phyloP scores from a whole-genome alignment of 1,140 invertebrate genomes.

The Rhopalosiphum padi region DNA sequence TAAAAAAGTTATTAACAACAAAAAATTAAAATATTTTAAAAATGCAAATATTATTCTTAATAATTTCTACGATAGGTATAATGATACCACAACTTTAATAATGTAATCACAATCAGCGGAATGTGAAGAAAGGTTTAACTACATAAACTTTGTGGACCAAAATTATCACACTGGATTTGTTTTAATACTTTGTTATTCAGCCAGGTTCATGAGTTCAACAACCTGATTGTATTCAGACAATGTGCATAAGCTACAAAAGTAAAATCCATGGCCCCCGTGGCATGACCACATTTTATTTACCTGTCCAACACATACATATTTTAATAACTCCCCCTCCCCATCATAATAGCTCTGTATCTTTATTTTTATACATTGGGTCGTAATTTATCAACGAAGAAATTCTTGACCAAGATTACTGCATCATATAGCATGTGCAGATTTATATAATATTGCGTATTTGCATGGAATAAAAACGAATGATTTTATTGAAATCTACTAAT shows the following conservation, averaged over 20 bases:
- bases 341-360: background rate
- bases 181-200: conserved; percentile 4
- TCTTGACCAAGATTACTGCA: background rate
- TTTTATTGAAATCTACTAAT: background rate
- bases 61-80: too few relatives aligned
- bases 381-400: background rate
- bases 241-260: conserved; percentile 11
- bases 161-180: conserved; percentile 24
- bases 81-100: too few relatives aligned
- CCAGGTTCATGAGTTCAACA: conserved; percentile 35
- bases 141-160: background rate
- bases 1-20: too few relatives aligned
- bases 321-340: background rate
- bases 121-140: too few relatives aligned
- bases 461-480: background rate
- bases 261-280: background rate
- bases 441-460: background rate
- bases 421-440: background rate
- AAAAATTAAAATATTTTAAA: too few relatives aligned
- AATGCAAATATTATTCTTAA: too few relatives aligned
- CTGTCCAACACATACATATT: conserved; percentile 27
- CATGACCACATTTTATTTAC: conserved; percentile 44
- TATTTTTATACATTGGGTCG: background rate
- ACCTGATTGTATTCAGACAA: conserved; percentile 24
- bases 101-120: too few relatives aligned